Evolutionary conservation across 1,140 invertebrate genomes (phyloP).

Genomic region (Brachionus angularis): DNA sequence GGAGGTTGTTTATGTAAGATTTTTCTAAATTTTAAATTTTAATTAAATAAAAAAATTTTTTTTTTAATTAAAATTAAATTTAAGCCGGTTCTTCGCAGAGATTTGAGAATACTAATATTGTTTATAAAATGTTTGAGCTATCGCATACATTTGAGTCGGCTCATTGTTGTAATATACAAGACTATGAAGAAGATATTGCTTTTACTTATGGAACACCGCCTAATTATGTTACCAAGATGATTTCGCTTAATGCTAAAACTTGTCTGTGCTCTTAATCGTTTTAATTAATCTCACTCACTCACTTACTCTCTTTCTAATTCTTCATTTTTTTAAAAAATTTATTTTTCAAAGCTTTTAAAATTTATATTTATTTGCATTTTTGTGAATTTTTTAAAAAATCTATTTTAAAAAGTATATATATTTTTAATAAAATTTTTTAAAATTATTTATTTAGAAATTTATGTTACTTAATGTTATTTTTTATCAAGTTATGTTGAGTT

Average conservation of each 20-base stretch:
- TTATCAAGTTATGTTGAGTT: too few relatives aligned
- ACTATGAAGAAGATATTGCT: conserved; percentile 30
- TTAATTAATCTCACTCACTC: too few relatives aligned
- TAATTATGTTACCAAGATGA: conserved; percentile 22
- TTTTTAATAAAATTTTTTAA: too few relatives aligned
- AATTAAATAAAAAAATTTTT: not conserved
- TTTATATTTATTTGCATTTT: too few relatives aligned
- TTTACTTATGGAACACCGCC: conserved; percentile 23
- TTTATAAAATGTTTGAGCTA: conserved; percentile 31
- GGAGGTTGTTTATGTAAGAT: conserved; percentile 40
- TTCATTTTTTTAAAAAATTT: too few relatives aligned
- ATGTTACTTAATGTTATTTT: too few relatives aligned
- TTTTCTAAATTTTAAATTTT: not conserved
- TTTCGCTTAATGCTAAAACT: conserved; percentile 33
- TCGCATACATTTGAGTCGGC: not conserved
- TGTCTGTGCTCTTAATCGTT: conserved; percentile 36
- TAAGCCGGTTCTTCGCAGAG: not conserved
- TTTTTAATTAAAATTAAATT: not conserved
- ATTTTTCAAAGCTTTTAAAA: too few relatives aligned
- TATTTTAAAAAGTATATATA: too few relatives aligned
- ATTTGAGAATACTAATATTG: conserved; percentile 30
- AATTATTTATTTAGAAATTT: too few relatives aligned
- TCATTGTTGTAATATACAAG: conserved; percentile 27
- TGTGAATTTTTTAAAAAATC: too few relatives aligned
- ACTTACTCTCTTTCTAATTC: too few relatives aligned